Base-by-base conservation (phyloP, 1,140 invertebrate genomes). In the Sesamia nonagrioides region DNA sequence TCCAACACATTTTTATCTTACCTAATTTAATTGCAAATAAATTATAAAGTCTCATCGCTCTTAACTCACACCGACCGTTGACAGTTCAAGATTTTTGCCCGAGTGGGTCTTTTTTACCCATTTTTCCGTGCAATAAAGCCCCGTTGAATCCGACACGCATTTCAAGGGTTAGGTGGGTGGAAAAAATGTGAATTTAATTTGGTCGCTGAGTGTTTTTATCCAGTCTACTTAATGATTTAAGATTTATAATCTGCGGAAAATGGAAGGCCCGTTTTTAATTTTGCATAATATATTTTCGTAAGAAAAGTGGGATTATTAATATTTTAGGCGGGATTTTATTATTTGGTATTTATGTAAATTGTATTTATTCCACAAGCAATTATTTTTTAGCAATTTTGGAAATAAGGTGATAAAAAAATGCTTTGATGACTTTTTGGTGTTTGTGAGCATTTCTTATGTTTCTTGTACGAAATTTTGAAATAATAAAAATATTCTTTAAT, bases 41-140 rank as follows among this genome's bases (percentile, higher is more conserved):
- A 37, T 1, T 40, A 35, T 35, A 66, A 33, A 35, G 13, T 42
- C 37, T 18, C 7, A 18, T 4, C 7, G 33, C 50, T 68, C 6
- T n/a, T 79, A n/a, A 71, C 52, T 75, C 45, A 61, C 40, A 50
- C 60, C 69, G 61, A 48, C 48, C 54, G 33, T 79, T 82, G 83
- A 82, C 77, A 81, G 74, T 79, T 82, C 63, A 81, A 84, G 86
- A 84, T 79, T 84, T 82, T 84, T 82, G 60, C 61, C 78, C 78
- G 79, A 56, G 75, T 79, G 83, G 81, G 82, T 80, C 60, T 81
- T 88, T 89, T 78, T 83, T 86, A 81, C 69, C 85, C 85, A 82
- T 88, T 87, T 37, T 91, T 91, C 89, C 90, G 85, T 84, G 84
- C 86, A 88, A 91, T 91, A 91, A 90, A 90, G 71, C 76, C 84